Percentiles rank a stretch among this genome's conserved stretches.
phyloP scores from a whole-genome alignment of 1,140 invertebrate genomes.

The Leptinotarsa texana region DNA sequence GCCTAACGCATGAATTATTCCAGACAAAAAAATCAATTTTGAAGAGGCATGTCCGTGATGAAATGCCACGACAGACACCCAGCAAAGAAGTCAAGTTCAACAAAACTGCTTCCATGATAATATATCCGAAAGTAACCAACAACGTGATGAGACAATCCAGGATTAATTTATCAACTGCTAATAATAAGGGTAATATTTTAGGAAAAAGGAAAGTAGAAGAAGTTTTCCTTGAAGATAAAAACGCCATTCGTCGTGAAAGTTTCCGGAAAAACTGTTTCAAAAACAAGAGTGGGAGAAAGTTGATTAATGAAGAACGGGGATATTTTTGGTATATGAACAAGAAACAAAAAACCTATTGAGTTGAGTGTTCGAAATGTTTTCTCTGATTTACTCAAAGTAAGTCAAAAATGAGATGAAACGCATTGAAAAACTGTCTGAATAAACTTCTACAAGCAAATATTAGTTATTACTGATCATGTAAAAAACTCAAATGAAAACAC shows the following conservation, averaged over 20 bases:
- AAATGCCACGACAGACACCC: not conserved
- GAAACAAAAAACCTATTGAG: slow-evolving; percentile 10
- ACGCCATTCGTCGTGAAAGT: no score
- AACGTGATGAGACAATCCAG: slow-evolving; percentile 19
- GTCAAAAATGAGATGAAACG: no score
- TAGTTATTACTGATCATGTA: no score
- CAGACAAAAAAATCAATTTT: slow-evolving; percentile 9
- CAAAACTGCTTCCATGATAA: slow-evolving; percentile 16
- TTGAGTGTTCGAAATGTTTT: slow-evolving; percentile 11
- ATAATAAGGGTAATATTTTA: not conserved
- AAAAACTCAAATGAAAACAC: no score
- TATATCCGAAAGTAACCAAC: slow-evolving; percentile 2
- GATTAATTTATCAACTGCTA: slow-evolving; percentile 12
- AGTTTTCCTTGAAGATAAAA: not conserved
- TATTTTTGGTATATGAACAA: slow-evolving; percentile 11
- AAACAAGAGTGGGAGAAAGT: not conserved
- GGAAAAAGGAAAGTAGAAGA: not conserved
- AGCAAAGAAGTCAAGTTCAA: slow-evolving; percentile 19
- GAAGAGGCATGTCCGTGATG: not conserved
- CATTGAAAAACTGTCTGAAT: no score
- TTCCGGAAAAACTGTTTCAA: not conserved
- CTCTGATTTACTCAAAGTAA: not conserved
- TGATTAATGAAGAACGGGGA: not conserved
- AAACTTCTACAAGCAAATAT: no score
- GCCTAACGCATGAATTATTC: not conserved